These are phyloP conservation scores for Hypercompe scribonia DNA, from an alignment of 2,888 invertebrate species.

Conservation along the genomic window DNA sequence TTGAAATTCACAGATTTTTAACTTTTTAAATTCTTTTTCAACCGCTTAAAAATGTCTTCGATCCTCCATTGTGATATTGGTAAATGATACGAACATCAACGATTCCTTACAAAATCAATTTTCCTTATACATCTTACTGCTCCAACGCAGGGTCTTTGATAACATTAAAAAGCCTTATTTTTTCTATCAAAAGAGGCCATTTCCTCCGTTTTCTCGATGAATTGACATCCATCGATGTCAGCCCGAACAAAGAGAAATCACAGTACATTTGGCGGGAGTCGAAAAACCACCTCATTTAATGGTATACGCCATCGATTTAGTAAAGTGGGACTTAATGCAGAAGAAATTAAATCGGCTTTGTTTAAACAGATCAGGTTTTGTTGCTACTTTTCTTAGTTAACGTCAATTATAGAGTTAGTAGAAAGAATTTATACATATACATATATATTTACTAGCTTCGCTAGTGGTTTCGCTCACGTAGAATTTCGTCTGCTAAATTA, in stretches of 20 bases:
- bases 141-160: slow-evolving; percentile 41
- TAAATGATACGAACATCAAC: slow-evolving; percentile 49
- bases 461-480: no score
- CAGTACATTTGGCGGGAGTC: slow-evolving; percentile 60
- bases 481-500: no score
- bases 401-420: neutral
- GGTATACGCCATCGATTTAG: slow-evolving; percentile 45
- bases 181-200: slow-evolving; percentile 65
- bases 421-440: no score
- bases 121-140: slow-evolving; percentile 45
- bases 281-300: slow-evolving; percentile 56
- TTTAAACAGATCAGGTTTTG: neutral
- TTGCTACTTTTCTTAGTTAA: neutral
- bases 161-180: slow-evolving; percentile 64
- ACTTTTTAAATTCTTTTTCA: slow-evolving; percentile 18
- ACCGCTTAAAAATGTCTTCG: slow-evolving; percentile 27
- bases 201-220: slow-evolving; percentile 68
- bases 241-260: slow-evolving; percentile 67
- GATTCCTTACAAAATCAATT: slow-evolving; percentile 51
- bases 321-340: slow-evolving; percentile 21
- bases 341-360: neutral
- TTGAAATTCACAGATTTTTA: slow-evolving; percentile 14
- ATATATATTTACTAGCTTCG: no score
- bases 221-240: slow-evolving; percentile 74
- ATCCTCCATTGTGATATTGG: slow-evolving; percentile 43